Base-by-base conservation (phyloP, 2,113 vertebrate genomes). In the Martes martes region DNA sequence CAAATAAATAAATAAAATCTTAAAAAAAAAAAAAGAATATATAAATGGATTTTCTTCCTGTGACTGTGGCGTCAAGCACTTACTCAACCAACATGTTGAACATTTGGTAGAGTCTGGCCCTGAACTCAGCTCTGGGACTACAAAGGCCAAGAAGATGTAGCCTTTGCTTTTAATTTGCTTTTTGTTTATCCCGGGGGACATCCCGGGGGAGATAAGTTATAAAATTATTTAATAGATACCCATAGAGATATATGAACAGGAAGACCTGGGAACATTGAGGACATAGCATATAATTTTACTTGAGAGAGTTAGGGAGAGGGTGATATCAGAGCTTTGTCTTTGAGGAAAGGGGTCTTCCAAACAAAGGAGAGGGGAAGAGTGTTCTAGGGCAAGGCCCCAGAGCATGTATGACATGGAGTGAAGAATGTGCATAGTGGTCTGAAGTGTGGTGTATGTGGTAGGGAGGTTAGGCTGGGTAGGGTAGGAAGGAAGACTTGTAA, bases 321-420 rank as follows among this genome's bases (percentile, higher is more conserved):
- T 42, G 78, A 2, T 59, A 31, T 39, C 84, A 82, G 78, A 67
- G 14, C 26, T 57, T 57, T 78, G 26, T 95, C 16, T 90, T 87
- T 13, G 57, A 78, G 63, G 7, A 83, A 14, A 63, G 42, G 31
- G 23, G 9, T 69, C 55, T 93, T 11, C 55, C 67, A 81, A 33
- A 31, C 65, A 39, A 47, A 61, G 85, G 24, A 86, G 73, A 10
- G 7, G 33, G 24, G 11, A 63, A 36, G 31, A 55, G 2, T 63
- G 63, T 52, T 63, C n/a, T 26, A 73, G 45, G 31, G 52, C 28
- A n/a, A 87, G 18, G 26, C 18, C 5, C 36, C 42, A 81, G 23
- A 36, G 13, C 28, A 61, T 1, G 2, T 8, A 7, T 3, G 21
- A 42, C 5, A 7, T 4, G 5, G 26, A 55, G 4, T 11, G n/a